Evolutionary conservation across 2,888 invertebrate species (phyloP).

Genomic region (Anagyrus pseudococci): DNA sequence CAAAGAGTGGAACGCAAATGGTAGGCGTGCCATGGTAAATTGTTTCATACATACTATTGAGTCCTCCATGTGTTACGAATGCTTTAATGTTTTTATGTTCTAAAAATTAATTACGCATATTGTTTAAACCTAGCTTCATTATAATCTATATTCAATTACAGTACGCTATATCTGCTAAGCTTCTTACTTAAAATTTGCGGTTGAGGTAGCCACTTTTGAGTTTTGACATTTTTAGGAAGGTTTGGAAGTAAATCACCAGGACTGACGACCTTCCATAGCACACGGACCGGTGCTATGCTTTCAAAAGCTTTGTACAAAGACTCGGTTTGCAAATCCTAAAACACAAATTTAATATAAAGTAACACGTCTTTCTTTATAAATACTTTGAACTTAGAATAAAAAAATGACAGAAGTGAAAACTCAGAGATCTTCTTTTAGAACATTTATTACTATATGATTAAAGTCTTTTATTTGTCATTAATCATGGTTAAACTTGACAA

Average conservation of each 20-base stretch:
- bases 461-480: no score
- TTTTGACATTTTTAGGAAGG: conserved; percentile 54
- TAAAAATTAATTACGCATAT: conserved; percentile 38
- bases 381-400: no score
- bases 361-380: no score
- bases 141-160: not conserved
- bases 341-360: no score
- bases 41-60: conserved; percentile 46
- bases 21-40: conserved; percentile 46
- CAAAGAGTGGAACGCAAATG: conserved; percentile 48
- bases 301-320: conserved; percentile 49
- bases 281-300: conserved; percentile 51
- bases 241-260: conserved; percentile 48
- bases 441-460: no score
- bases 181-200: conserved; percentile 47
- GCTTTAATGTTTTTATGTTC: conserved; percentile 49
- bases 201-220: conserved; percentile 52
- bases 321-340: no score
- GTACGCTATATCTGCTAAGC: no score
- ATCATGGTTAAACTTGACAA: no score
- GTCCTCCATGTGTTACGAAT: conserved; percentile 51
- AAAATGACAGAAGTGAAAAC: no score
- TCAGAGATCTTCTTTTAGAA: no score
- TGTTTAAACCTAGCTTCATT: no score
- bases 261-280: conserved; percentile 52